A percentile compares a stretch with the other conserved stretches of the same genome.
phyloP scores from a whole-genome alignment of 2,113 vertebrate genomes.

The Orientallactaga bullata region DNA sequence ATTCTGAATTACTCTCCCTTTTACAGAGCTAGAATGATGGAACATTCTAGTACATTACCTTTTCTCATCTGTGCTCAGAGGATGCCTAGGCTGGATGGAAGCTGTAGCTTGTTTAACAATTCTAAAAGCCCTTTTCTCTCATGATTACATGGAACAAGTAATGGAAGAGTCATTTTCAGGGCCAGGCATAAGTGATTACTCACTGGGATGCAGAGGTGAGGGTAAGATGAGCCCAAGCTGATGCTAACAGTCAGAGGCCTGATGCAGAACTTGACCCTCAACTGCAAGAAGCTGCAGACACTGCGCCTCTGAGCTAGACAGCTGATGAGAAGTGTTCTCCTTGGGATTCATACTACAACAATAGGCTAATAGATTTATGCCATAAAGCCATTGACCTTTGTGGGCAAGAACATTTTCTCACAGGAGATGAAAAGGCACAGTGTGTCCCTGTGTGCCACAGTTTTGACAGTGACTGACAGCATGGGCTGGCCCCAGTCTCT shows the following conservation, averaged over 20 bases:
- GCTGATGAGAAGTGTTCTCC: conserved; percentile 76
- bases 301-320: conserved; percentile 73
- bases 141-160: conserved; percentile 45
- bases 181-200: conserved; percentile 40
- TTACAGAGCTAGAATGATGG: not conserved
- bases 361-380: conserved; percentile 85
- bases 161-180: conserved; percentile 17
- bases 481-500: conserved; percentile 16
- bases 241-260: conserved; percentile 65
- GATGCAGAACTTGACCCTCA: conserved; percentile 64
- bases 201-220: conserved; percentile 17
- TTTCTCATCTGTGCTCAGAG: conserved; percentile 62
- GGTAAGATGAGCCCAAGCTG: not conserved
- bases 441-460: not conserved
- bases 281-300: conserved; percentile 63
- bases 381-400: conserved; percentile 85
- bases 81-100: not conserved
- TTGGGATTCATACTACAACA: conserved; percentile 81
- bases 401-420: conserved; percentile 83
- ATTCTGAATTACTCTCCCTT: not conserved
- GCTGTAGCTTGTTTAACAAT: conserved; percentile 65
- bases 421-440: conserved; percentile 58
- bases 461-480: conserved; percentile 85
- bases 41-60: conserved; percentile 66
- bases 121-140: conserved; percentile 71